A percentile compares a stretch with the other conserved stretches of the same genome.
Evolutionary conservation across 2,888 invertebrate genomes (phyloP).

Genomic region (Steinernema carpocapsae): DNA sequence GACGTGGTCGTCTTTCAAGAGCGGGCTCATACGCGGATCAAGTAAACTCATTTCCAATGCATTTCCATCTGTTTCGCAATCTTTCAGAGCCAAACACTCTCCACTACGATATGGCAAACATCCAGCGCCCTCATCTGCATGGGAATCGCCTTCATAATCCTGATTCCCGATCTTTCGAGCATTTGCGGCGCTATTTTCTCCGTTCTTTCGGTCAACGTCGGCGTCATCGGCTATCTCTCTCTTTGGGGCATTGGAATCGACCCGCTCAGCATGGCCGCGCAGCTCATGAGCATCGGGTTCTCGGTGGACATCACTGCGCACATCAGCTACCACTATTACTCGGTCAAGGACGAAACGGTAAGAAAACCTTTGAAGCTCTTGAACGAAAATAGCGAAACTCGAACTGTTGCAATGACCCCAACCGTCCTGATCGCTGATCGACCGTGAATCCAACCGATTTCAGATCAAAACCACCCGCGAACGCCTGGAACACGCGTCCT

Average conservation of each 20-base stretch:
- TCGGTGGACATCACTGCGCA: conserved; percentile 61
- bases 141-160: conserved; percentile 52
- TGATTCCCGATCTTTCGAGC: conserved; percentile 54
- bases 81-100: conserved; percentile 38
- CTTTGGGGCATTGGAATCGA: conserved; percentile 58
- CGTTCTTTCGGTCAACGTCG: conserved; percentile 56
- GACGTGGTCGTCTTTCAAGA: conserved; percentile 54
- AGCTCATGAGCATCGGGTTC: conserved; percentile 60
- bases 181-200: conserved; percentile 54
- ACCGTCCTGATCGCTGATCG: no score
- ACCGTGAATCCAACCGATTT: no score
- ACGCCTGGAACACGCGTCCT: conserved; percentile 49
- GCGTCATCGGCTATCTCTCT: conserved; percentile 56
- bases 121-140: conserved; percentile 57
- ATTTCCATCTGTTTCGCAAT: no score
- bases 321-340: conserved; percentile 60
- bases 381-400: neutral
- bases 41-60: conserved; percentile 34
- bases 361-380: neutral
- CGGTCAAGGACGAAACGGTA: conserved; percentile 47
- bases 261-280: conserved; percentile 55
- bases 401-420: neutral
- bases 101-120: conserved; percentile 55
- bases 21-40: conserved; percentile 57
- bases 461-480: conserved; percentile 41